A percentile compares a stretch with the other conserved stretches of the same genome.
Conservation (phyloP, 2,888 invertebrate genomes). For the Archips crataeganus region DNA sequence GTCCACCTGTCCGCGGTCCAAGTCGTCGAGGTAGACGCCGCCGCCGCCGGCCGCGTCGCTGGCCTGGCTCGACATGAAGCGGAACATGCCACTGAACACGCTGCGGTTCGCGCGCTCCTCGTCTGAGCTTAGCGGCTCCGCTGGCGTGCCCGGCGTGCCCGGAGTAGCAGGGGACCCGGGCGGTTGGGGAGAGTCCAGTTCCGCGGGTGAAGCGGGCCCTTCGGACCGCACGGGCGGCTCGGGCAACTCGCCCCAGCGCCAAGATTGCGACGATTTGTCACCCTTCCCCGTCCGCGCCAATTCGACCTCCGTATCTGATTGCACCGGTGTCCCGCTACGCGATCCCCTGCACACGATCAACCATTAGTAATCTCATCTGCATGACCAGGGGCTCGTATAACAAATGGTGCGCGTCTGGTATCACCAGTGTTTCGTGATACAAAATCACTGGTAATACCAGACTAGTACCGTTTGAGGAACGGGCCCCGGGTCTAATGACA, state of each 20-base stretch:
- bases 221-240: constrained; percentile 73
- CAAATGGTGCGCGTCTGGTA: neutral
- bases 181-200: constrained; percentile 53
- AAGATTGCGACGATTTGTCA: constrained; percentile 88
- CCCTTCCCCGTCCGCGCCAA: constrained; percentile 79
- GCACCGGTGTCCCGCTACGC: constrained; percentile 93
- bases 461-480: neutral
- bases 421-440: neutral
- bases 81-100: constrained; percentile 96
- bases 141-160: constrained; percentile 66
- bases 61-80: constrained; percentile 89
- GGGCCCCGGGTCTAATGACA: neutral
- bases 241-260: constrained; percentile 97
- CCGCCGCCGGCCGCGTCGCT: constrained; percentile 89
- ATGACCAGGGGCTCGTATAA: neutral
- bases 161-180: constrained; percentile 64
- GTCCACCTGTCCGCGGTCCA: constrained; percentile 95
- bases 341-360: constrained; percentile 73
- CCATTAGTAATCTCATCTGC: neutral
- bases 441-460: neutral
- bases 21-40: constrained; percentile 96
- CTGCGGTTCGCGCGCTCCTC: constrained; percentile 86
- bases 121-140: constrained; percentile 79
- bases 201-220: constrained; percentile 53
- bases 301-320: constrained; percentile 98